Percentiles rank a stretch among this genome's conserved stretches.
Conservation (phyloP, 2,797 vertebrate genomes). For the Falco concolor region DNA sequence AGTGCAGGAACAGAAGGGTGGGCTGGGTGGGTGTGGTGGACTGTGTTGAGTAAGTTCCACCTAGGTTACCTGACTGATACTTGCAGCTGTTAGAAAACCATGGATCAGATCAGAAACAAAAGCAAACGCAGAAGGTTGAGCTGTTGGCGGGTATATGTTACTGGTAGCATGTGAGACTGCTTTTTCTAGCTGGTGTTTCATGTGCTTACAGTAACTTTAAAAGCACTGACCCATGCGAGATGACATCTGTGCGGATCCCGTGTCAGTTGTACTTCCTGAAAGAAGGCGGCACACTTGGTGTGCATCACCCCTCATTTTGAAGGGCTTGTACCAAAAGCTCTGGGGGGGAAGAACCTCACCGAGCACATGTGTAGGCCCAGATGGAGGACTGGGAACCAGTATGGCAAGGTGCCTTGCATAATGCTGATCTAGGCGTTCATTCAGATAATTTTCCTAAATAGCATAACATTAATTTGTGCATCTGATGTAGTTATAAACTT, state of each 20-base stretch:
- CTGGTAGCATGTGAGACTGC: neutral
- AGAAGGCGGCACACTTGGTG: accelerated
- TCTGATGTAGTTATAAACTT: neutral
- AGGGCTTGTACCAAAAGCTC: neutral
- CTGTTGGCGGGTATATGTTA: neutral
- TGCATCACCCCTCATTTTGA: neutral
- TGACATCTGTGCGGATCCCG: neutral
- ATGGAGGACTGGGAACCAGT: neutral
- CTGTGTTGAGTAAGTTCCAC: neutral
- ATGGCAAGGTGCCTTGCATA: neutral
- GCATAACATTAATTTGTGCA: neutral
- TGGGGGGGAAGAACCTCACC: neutral
- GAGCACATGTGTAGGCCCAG: accelerated
- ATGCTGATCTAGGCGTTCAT: accelerated
- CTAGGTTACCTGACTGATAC: neutral
- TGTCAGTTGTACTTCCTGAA: neutral
- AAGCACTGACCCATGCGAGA: accelerated
- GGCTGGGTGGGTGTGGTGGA: neutral
- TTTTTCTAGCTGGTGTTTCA: neutral
- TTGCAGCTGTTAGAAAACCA: neutral
- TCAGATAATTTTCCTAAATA: neutral
- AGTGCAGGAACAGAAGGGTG: neutral
- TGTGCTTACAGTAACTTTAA: neutral
- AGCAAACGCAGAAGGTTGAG: neutral
- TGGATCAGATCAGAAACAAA: neutral